These are phyloP conservation scores for Cactoblastis cactorum DNA, from an alignment of 2,888 invertebrate genomes.

Conservation along the genomic window DNA sequence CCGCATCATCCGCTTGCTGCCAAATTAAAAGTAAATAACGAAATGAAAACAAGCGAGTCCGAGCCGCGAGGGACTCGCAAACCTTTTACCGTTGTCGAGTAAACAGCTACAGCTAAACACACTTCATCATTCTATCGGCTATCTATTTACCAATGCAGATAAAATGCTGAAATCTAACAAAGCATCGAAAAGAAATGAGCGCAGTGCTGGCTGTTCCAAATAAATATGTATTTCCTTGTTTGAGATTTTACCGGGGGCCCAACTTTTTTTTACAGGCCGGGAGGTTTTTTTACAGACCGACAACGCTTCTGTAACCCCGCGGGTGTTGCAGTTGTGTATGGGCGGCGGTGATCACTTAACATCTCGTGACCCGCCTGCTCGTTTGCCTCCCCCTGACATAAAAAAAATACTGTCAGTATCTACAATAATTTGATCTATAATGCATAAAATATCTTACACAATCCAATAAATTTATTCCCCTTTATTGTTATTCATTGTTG, in stretches of 20 bases:
- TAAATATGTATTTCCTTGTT: neutral
- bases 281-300: too few relatives aligned
- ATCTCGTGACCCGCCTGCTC: too few relatives aligned
- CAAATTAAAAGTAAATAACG: slow-evolving; percentile 80
- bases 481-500: slow-evolving; percentile 12
- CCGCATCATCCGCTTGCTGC: slow-evolving; percentile 76
- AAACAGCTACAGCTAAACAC: slow-evolving; percentile 74
- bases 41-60: slow-evolving; percentile 74
- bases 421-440: too few relatives aligned
- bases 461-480: slow-evolving; percentile 6
- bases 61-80: slow-evolving; percentile 73
- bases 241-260: neutral
- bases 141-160: slow-evolving; percentile 66
- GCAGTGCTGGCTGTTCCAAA: neutral
- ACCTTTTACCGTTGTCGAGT: slow-evolving; percentile 75
- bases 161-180: slow-evolving; percentile 52
- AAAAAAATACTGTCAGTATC: too few relatives aligned
- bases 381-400: too few relatives aligned
- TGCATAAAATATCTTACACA: too few relatives aligned
- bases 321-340: too few relatives aligned
- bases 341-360: too few relatives aligned
- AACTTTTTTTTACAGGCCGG: too few relatives aligned
- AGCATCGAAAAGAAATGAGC: slow-evolving; percentile 27
- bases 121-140: slow-evolving; percentile 73
- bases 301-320: too few relatives aligned